phyloP scores from a whole-genome alignment of 2,113 vertebrate species.

The Aegotheles bennettii region DNA sequence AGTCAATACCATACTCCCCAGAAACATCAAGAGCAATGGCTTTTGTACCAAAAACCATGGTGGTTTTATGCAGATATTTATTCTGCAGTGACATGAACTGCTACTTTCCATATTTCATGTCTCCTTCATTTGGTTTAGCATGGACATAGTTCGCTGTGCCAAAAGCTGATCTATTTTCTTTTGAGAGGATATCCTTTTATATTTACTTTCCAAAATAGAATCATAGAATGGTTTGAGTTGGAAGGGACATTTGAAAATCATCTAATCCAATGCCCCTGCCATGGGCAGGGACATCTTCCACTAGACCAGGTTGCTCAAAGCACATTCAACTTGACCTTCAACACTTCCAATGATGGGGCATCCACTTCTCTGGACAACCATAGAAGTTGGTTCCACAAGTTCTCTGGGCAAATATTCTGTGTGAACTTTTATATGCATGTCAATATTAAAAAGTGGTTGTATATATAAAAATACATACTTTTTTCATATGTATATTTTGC shows the following conservation, averaged over 20 bases:
- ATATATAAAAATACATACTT: neutral
- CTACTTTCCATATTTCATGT: neutral
- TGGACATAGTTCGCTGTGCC: neutral
- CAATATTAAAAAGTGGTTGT: neutral
- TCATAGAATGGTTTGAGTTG: neutral
- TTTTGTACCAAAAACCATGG: neutral
- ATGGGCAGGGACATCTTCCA: neutral
- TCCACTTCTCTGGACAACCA: neutral
- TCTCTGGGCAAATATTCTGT: neutral
- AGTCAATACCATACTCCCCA: neutral
- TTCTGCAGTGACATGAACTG: neutral
- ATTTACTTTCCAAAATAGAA: neutral
- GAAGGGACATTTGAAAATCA: neutral
- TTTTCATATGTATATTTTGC: neutral
- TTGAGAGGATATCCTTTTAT: neutral
- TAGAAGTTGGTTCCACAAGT: neutral
- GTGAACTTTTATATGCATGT: neutral
- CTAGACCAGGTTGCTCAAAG: neutral
- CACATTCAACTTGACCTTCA: neutral
- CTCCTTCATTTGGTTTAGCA: neutral
- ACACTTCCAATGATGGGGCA: fast-evolving
- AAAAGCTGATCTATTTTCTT: neutral
- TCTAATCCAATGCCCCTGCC: neutral
- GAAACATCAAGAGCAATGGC: neutral
- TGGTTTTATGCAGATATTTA: neutral